These are phyloP conservation scores for Apantesis nais DNA, from an alignment of 2,888 invertebrate species.

Conservation along the genomic window DNA sequence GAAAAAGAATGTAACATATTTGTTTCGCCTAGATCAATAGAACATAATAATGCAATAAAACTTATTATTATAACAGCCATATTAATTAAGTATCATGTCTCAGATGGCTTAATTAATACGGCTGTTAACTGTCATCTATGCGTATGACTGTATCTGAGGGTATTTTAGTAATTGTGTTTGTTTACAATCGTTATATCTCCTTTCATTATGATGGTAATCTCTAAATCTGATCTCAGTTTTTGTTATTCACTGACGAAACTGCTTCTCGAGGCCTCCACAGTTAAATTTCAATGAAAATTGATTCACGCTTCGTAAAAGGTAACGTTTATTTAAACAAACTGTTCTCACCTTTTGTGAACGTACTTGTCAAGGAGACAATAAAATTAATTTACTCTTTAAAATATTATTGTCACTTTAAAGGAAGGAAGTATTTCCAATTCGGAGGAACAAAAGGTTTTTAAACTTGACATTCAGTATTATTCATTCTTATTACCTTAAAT, in stretches of 20 bases:
- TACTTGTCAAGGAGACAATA: constrained; percentile 39
- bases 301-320: constrained; percentile 15
- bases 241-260: not conserved
- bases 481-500: not conserved
- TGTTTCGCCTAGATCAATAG: too few species aligned
- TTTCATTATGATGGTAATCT: not conserved
- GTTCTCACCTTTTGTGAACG: constrained; percentile 38
- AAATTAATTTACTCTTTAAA: constrained; percentile 29
- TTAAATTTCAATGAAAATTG: constrained; percentile 10
- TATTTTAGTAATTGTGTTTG: not conserved
- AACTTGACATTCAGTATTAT: not conserved
- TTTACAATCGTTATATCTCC: not conserved
- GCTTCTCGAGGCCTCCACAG: not conserved
- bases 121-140: too few species aligned
- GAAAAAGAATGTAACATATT: not conserved
- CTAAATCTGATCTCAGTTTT: not conserved
- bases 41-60: too few species aligned
- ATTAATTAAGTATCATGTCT: not conserved
- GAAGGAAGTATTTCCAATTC: constrained; percentile 14
- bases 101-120: not conserved
- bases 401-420: constrained; percentile 32
- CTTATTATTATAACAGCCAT: too few species aligned
- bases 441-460: constrained; percentile 22
- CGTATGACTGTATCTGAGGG: too few species aligned
- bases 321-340: constrained; percentile 36